Evolutionary conservation across 1,140 invertebrate genomes (phyloP), one percentile per base, ranked within the genome.

Genomic region (Dolichoris vasculosae): DNA sequence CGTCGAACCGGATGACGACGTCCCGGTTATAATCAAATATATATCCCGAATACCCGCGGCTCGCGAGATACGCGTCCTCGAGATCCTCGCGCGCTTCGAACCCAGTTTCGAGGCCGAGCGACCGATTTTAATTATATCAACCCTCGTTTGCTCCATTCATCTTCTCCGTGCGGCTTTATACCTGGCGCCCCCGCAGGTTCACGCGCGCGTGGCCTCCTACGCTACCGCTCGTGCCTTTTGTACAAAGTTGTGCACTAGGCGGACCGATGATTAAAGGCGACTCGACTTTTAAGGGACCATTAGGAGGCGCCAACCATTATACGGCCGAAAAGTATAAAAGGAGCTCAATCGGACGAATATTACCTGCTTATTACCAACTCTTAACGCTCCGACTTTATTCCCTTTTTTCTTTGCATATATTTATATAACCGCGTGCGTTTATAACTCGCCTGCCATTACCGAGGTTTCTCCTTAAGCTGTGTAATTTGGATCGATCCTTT

Each of bases 81-180:
- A 17, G 48, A 64, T 32, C 26, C 67, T 2, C 67, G 30, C 1
- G 35, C 32, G 67, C 67, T 20, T 15, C 9, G 13, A 63, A 11
- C n/a, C 4, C 59, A 2, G 32, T 0, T 3, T 13, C 32, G 69
- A 26, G 20, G 40, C 35, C 38, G 7, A 40, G 7, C 84, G 78
- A 73, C 85, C n/a, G 87, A 83, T 90, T 90, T 88, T 89, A 90
- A 90, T 90, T 89, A 90, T 87, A 77, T 89, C 85, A 59, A 89
- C 89, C 90, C 88, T 90, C 88, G 87, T 89, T 89, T 88, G 88
- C 88, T 90, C 88, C 90, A 87, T 88, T 89, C 85, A 85, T 87
- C 86, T 88, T 83, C 15, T 51, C 78, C 8, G 32, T 17, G 59
- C 26, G 38, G 35, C 35, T 43, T 46, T 81, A 48, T 81, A 81